A percentile compares a stretch with the other conserved stretches of the same genome.
Conservation (phyloP, 2,888 invertebrate species). For the Hydrotaea diabolus region DNA sequence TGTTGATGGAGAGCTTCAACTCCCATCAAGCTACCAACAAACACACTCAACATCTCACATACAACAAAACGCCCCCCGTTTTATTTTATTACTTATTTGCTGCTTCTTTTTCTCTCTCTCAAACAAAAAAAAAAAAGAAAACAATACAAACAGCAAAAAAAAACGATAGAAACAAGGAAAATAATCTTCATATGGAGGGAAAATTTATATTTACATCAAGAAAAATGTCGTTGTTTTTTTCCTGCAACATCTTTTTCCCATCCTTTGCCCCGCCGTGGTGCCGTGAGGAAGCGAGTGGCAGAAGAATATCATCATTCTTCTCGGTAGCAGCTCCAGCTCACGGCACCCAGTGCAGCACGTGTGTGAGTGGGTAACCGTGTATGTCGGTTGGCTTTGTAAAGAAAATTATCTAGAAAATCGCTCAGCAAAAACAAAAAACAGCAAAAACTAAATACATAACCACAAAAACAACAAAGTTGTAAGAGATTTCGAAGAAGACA, state of each 20-base stretch:
- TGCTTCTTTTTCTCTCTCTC: not conserved
- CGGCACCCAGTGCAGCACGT: constrained; percentile 40
- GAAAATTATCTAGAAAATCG: constrained; percentile 54
- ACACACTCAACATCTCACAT: not conserved
- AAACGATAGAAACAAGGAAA: not conserved
- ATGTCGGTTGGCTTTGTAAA: not conserved
- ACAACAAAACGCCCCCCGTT: constrained; percentile 15
- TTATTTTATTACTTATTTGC: constrained; percentile 15
- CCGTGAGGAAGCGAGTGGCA: not conserved
- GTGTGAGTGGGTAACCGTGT: constrained; percentile 51
- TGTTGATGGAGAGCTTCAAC: constrained; percentile 38
- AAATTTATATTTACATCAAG: constrained; percentile 42
- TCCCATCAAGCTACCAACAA: constrained; percentile 25
- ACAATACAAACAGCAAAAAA: constrained; percentile 7
- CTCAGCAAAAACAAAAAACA: constrained; percentile 9
- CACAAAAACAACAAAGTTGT: not conserved
- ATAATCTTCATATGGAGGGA: constrained; percentile 8
- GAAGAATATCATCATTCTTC: constrained; percentile 12
- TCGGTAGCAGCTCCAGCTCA: constrained; percentile 10
- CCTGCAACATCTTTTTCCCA: constrained; percentile 17
- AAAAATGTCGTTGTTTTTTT: constrained; percentile 55
- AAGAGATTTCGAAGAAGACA: constrained; percentile 20
- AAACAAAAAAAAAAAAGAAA: not conserved
- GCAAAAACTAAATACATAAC: constrained; percentile 1
- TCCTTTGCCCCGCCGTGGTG: not conserved